Percentiles rank a stretch among this genome's conserved stretches.
phyloP scores from a whole-genome alignment of 2,888 invertebrate species.

The Hirtodrosophila cameraria region DNA sequence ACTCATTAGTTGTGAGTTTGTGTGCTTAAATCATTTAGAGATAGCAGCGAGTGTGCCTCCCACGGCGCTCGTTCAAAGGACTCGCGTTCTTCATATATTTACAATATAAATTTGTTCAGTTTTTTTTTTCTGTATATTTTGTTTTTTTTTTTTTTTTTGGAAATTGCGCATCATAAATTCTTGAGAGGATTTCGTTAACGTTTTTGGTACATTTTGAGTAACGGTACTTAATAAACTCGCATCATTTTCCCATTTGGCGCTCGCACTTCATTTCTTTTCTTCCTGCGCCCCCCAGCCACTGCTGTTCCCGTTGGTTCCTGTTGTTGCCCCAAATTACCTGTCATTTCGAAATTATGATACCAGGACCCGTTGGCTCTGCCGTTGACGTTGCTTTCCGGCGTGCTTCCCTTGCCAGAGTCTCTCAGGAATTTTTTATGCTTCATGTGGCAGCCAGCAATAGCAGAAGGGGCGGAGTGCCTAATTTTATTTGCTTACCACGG shows the following conservation, averaged over 20 bases:
- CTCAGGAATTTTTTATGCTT: slow-evolving; percentile 50
- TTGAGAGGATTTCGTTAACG: slow-evolving; percentile 64
- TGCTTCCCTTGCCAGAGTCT: slow-evolving; percentile 11
- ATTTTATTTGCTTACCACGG: slow-evolving; percentile 64
- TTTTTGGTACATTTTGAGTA: slow-evolving; percentile 63
- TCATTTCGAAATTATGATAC: slow-evolving; percentile 78
- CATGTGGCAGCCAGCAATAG: slow-evolving; percentile 30
- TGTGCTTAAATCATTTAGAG: slow-evolving; percentile 70
- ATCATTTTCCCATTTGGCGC: slow-evolving; percentile 75
- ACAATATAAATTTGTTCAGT: slow-evolving; percentile 64
- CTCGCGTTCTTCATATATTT: slow-evolving; percentile 44
- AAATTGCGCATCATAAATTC: slow-evolving; percentile 70
- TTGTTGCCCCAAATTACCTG: slow-evolving; percentile 73
- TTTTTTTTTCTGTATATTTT: too few species aligned
- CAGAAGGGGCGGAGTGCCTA: slow-evolving; percentile 35
- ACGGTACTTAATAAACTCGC: slow-evolving; percentile 79
- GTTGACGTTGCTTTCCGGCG: slow-evolving; percentile 51
- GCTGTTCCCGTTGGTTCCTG: slow-evolving; percentile 39
- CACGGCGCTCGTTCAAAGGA: slow-evolving; percentile 12
- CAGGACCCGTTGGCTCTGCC: slow-evolving; percentile 39
- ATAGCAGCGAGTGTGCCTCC: slow-evolving; percentile 35
- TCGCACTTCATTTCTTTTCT: slow-evolving; percentile 65
- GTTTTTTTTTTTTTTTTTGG: slow-evolving; percentile 24
- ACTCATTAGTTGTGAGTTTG: slow-evolving; percentile 73
- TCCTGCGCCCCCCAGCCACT: slow-evolving; percentile 16